These are phyloP conservation scores for Tenthredo notha DNA, from an alignment of 2,888 invertebrate species.

Conservation along the genomic window DNA sequence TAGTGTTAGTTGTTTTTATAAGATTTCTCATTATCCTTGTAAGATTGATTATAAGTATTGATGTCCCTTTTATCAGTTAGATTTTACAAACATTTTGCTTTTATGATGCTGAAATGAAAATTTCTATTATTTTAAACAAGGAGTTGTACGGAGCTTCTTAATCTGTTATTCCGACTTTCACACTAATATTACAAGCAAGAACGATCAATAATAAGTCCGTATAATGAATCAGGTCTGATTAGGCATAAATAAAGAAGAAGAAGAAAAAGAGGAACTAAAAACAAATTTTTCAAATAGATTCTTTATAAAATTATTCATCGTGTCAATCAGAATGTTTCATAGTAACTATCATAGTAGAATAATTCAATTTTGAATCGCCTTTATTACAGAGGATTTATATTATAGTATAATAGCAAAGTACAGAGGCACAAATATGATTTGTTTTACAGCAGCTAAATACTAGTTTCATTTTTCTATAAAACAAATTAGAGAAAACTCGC, in stretches of 20 bases:
- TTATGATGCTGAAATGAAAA: background rate
- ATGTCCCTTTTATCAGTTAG: background rate
- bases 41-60: slow-evolving; percentile 26
- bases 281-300: background rate
- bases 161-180: background rate
- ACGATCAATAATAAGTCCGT: background rate
- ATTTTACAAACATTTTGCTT: background rate
- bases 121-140: background rate
- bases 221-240: background rate
- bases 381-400: background rate
- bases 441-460: slow-evolving; percentile 7
- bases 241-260: background rate
- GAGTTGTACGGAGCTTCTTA: background rate
- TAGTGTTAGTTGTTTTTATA: slow-evolving; percentile 48
- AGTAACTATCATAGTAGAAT: background rate
- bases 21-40: slow-evolving; percentile 33
- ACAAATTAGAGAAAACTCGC: background rate
- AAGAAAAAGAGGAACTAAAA: background rate
- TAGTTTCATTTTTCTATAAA: background rate
- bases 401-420: background rate
- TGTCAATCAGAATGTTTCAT: background rate
- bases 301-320: background rate
- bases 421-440: slow-evolving; percentile 15
- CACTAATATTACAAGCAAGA: background rate
- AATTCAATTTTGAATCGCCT: background rate